phyloP scores from a whole-genome alignment of 2,797 vertebrate species.

The Megalops cyprinoides region DNA sequence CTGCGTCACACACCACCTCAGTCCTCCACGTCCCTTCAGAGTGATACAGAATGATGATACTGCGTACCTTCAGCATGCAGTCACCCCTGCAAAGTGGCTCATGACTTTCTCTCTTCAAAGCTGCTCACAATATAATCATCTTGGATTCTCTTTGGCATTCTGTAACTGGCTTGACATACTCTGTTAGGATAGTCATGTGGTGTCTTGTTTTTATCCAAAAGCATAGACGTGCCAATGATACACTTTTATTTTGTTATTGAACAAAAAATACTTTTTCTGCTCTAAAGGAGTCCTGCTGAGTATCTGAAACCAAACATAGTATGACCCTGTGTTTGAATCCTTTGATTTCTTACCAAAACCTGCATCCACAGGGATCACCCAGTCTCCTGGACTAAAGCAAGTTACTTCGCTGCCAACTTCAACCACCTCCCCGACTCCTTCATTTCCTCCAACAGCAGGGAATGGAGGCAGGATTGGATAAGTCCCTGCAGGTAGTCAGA shows the following conservation, averaged over 20 bases:
- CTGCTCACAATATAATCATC: not conserved
- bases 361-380: slow-evolving; percentile 57
- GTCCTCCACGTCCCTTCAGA: slow-evolving; percentile 63
- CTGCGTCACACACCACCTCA: slow-evolving; percentile 54
- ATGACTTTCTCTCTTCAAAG: not conserved
- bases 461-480: slow-evolving; percentile 55
- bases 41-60: too few species aligned
- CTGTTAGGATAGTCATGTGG: not conserved
- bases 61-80: too few species aligned
- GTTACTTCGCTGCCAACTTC: slow-evolving; percentile 53
- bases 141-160: not conserved
- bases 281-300: not conserved
- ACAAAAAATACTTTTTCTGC: not conserved
- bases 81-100: slow-evolving; percentile 8
- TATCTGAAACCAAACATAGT: not conserved
- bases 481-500: slow-evolving; percentile 39
- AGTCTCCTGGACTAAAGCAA: slow-evolving; percentile 50
- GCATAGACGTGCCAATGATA: not conserved
- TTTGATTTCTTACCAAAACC: slow-evolving; percentile 55
- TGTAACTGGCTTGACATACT: not conserved
- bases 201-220: not conserved
- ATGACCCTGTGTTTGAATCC: too few species aligned
- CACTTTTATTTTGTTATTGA: not conserved
- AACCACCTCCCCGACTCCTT: slow-evolving; percentile 59
- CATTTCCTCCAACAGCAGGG: slow-evolving; percentile 62